phyloP scores from a whole-genome alignment of 2,113 vertebrate species.

The Hassar affinis region DNA sequence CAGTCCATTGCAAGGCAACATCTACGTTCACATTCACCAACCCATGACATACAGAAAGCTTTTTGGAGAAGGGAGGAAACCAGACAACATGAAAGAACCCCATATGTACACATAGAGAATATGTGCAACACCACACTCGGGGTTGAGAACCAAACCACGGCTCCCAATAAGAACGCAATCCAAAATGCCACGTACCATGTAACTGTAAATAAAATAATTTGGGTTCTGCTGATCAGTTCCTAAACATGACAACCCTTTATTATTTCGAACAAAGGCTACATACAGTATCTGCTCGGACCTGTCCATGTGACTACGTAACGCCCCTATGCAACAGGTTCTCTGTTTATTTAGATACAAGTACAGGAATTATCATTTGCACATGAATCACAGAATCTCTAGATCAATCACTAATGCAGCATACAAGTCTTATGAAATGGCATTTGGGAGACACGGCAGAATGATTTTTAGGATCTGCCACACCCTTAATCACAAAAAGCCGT shows the following conservation, averaged over 20 bases:
- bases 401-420: neutral
- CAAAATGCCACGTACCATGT: neutral
- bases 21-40: neutral
- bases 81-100: neutral
- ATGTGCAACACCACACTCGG: neutral
- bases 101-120: neutral
- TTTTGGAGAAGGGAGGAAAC: neutral
- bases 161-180: no score
- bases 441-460: conserved; percentile 9
- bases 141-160: no score
- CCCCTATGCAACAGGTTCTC: no score
- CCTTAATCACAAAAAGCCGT: conserved; percentile 13
- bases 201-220: no score
- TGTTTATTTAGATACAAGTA: neutral
- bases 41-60: neutral
- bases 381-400: neutral
- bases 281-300: no score
- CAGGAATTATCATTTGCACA: conserved; percentile 4
- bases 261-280: no score
- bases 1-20: neutral
- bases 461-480: conserved; percentile 27
- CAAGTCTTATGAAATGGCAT: neutral
- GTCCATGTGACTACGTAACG: no score
- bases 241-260: no score
- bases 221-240: no score